A percentile compares a stretch with the other conserved stretches of the same genome.
Conservation (phyloP, 2,113 vertebrate species). For the Micronycteris hirsuta region DNA sequence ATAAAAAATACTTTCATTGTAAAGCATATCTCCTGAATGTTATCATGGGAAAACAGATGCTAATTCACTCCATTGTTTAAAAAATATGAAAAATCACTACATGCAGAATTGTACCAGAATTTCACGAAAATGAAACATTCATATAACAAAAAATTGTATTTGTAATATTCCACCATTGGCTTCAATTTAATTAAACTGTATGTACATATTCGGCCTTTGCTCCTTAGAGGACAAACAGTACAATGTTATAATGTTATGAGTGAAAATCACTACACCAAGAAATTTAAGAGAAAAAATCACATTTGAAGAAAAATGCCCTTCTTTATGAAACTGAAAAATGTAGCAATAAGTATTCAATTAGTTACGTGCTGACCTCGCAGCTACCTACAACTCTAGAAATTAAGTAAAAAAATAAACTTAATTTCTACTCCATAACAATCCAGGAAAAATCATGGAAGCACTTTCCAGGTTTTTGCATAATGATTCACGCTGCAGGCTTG, state of each 20-base stretch:
- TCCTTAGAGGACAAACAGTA: neutral
- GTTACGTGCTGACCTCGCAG: neutral
- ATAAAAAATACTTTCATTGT: slow-evolving; percentile 19
- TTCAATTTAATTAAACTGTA: neutral
- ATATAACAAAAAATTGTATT: neutral
- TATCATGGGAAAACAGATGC: slow-evolving; percentile 46
- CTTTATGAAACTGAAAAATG: neutral
- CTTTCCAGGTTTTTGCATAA: neutral
- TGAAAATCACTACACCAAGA: neutral
- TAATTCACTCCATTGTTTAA: slow-evolving; percentile 16
- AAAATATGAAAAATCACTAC: neutral
- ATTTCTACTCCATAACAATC: neutral
- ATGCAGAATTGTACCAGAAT: neutral
- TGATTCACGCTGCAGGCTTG: neutral
- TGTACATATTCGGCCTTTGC: neutral
- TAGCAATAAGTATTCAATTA: neutral
- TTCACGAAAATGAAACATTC: neutral
- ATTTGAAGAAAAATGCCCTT: neutral
- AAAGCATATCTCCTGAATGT: slow-evolving; percentile 28
- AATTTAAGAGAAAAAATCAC: neutral
- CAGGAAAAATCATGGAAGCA: neutral
- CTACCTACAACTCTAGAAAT: neutral
- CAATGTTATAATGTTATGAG: neutral
- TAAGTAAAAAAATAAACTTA: neutral
- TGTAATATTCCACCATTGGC: neutral